phyloP scores from a whole-genome alignment of 1,140 invertebrate species.

The Meloidogyne hapla region DNA sequence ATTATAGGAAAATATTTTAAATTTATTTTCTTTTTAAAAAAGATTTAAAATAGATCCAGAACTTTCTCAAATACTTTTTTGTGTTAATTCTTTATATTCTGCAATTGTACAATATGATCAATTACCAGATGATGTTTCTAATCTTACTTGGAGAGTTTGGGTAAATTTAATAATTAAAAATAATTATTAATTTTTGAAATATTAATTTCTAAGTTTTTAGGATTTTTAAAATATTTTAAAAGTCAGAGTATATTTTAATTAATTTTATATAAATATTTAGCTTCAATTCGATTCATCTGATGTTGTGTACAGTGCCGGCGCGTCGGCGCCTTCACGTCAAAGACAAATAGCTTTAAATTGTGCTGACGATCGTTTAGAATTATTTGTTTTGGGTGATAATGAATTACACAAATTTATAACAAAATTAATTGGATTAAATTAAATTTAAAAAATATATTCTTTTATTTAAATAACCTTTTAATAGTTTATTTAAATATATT shows the following conservation, averaged over 20 bases:
- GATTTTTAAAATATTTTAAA: not conserved
- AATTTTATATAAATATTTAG: constrained; percentile 21
- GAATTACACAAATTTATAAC: constrained; percentile 37
- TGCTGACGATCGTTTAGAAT: constrained; percentile 35
- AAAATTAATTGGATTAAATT: constrained; percentile 15
- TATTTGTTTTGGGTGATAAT: constrained; percentile 36
- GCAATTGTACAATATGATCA: constrained; percentile 46
- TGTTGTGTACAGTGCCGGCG: constrained; percentile 35
- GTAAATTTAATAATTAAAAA: constrained; percentile 22
- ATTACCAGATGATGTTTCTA: constrained; percentile 24
- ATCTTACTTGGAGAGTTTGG: constrained; percentile 37
- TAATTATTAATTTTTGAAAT: not conserved
- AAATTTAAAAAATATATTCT: no score
- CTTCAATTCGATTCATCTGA: constrained; percentile 30
- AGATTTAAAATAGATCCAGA: constrained; percentile 43
- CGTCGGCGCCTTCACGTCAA: not conserved
- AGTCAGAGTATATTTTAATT: not conserved
- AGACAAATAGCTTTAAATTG: constrained; percentile 38
- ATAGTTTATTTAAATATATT: no score
- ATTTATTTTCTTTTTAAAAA: constrained; percentile 6
- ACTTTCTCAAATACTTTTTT: constrained; percentile 41
- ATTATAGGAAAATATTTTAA: constrained; percentile 10
- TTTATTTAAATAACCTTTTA: no score
- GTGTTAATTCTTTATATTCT: constrained; percentile 42
- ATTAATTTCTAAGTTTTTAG: not conserved